Percentiles rank a stretch among this genome's conserved stretches.
Conservation (phyloP, 2,888 invertebrate species). For the Hydropsyche betteni region DNA sequence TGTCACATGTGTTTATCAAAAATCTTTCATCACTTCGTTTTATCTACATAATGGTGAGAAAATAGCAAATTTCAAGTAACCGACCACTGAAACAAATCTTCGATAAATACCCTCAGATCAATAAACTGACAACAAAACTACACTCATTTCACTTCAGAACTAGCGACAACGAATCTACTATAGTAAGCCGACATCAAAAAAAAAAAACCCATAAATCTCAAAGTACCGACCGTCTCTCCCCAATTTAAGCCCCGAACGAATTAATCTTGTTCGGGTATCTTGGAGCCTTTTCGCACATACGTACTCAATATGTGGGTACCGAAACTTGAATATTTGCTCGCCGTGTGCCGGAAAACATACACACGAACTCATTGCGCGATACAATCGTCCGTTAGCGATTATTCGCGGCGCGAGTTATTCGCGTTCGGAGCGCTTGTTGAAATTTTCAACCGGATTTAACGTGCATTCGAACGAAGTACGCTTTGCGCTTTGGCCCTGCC, state of each 20-base stretch:
- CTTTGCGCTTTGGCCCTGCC: neutral
- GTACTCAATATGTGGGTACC: neutral
- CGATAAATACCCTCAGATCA: too few relatives aligned
- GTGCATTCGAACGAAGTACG: neutral
- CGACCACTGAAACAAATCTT: too few relatives aligned
- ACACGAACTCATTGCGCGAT: constrained; percentile 16
- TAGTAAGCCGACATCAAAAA: too few relatives aligned
- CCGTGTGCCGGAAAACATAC: constrained; percentile 6
- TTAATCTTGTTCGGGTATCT: constrained; percentile 26
- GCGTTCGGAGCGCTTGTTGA: constrained; percentile 2
- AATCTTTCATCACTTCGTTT: too few relatives aligned
- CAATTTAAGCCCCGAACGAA: neutral
- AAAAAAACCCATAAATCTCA: too few relatives aligned
- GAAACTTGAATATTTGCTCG: constrained; percentile 22
- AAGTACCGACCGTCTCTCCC: neutral
- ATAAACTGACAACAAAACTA: too few relatives aligned
- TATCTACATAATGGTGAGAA: too few relatives aligned
- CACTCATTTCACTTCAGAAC: too few relatives aligned
- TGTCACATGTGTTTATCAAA: too few relatives aligned
- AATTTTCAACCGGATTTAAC: constrained; percentile 28
- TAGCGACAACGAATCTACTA: too few relatives aligned
- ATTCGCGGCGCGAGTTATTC: constrained; percentile 6
- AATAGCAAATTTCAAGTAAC: too few relatives aligned
- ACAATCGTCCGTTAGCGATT: constrained; percentile 21
- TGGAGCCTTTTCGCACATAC: neutral